phyloP scores from a whole-genome alignment of 2,797 vertebrate genomes.

The Chaetodon trifasciatus region DNA sequence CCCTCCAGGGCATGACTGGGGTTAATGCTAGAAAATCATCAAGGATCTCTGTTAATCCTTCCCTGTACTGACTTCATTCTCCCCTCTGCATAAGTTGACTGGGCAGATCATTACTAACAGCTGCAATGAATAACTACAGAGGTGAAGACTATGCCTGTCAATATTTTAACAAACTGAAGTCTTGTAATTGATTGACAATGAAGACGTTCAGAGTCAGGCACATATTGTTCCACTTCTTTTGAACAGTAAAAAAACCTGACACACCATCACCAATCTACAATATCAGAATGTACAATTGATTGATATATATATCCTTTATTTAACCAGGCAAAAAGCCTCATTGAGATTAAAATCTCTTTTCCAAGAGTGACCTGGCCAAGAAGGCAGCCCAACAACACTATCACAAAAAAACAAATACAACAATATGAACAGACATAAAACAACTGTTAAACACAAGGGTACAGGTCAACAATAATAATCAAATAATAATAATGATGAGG shows the following conservation, averaged over 20 bases:
- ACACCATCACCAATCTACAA: not conserved
- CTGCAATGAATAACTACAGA: not conserved
- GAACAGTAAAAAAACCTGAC: not conserved
- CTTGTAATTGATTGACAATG: not conserved
- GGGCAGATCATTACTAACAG: not conserved
- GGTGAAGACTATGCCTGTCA: not conserved
- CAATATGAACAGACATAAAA: too few relatives aligned
- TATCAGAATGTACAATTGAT: not conserved
- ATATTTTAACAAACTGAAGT: not conserved
- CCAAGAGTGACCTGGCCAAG: too few relatives aligned
- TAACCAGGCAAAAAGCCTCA: too few relatives aligned
- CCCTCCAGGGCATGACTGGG: not conserved
- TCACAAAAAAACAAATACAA: too few relatives aligned
- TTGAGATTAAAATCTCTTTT: too few relatives aligned
- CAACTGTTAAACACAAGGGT: too few relatives aligned
- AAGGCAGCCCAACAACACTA: too few relatives aligned
- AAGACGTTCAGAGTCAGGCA: not conserved
- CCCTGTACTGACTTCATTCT: not conserved
- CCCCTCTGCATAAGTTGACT: not conserved
- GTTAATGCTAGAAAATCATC: not conserved
- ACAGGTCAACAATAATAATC: too few relatives aligned
- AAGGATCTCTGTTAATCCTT: slow-evolving; percentile 8
- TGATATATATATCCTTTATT: too few relatives aligned
- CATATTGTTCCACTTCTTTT: slow-evolving; percentile 2
- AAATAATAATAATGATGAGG: too few relatives aligned